Conservation (phyloP, 2,797 vertebrate species). For the Chelon auratus region DNA sequence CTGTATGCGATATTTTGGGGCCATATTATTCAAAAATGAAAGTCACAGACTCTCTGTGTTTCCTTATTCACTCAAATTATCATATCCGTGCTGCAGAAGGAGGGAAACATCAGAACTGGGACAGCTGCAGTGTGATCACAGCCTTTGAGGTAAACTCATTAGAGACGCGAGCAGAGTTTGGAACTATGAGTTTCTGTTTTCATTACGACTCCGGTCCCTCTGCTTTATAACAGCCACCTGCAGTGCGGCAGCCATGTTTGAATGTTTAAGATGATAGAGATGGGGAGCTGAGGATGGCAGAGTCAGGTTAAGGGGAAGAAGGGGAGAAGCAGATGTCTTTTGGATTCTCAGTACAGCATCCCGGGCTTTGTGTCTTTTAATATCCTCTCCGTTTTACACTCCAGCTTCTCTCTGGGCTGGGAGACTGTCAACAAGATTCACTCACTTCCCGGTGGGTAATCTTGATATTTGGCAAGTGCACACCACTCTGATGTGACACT, state of each 20-base stretch:
- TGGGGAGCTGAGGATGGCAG: conserved; percentile 20
- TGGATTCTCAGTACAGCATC: conserved; percentile 13
- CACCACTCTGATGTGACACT: conserved; percentile 39
- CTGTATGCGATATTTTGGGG: background rate
- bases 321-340: conserved; percentile 1
- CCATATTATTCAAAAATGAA: conserved; percentile 14
- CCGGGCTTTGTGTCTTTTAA: conserved; percentile 35
- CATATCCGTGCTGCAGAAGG: conserved; percentile 13
- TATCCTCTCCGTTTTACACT: conserved; percentile 30
- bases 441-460: conserved; percentile 47
- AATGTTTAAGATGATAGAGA: conserved; percentile 17
- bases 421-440: conserved; percentile 59
- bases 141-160: conserved; percentile 55
- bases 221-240: conserved; percentile 34
- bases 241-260: conserved; percentile 1
- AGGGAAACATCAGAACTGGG: conserved; percentile 19
- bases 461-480: conserved; percentile 46
- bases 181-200: conserved; percentile 26
- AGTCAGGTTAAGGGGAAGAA: background rate
- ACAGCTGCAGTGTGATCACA: conserved; percentile 22
- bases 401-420: conserved; percentile 21
- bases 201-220: conserved; percentile 11
- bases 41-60: conserved; percentile 26
- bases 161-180: conserved; percentile 23
- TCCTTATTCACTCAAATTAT: conserved; percentile 32